Conservation (phyloP, 2,797 vertebrate species). For the Rhodeus uyekii region DNA sequence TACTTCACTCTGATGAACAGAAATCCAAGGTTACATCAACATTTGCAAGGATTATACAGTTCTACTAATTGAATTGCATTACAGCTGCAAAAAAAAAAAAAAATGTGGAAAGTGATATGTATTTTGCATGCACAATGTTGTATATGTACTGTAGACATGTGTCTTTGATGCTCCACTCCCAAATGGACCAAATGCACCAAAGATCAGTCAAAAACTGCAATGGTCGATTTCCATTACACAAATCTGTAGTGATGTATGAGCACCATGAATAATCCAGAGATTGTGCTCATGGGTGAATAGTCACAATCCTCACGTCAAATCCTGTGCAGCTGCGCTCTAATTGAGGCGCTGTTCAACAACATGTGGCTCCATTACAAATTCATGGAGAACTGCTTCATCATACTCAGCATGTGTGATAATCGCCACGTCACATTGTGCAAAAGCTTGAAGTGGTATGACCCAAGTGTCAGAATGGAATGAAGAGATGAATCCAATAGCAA, state of each 20-base stretch:
- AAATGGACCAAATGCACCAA: not conserved
- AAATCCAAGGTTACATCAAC: not conserved
- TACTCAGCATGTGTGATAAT: conserved; percentile 1
- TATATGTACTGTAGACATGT: not conserved
- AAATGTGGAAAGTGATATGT: not conserved
- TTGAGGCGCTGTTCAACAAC: conserved; percentile 4
- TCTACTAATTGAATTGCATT: not conserved
- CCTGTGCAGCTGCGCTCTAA: conserved; percentile 12
- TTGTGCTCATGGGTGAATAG: conserved; percentile 6
- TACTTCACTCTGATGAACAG: not conserved
- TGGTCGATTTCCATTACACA: not conserved
- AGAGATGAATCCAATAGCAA: no score
- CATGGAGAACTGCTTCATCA: conserved; percentile 23
- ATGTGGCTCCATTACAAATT: conserved; percentile 32
- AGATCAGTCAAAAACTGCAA: not conserved
- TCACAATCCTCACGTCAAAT: not conserved
- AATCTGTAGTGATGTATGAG: conserved; percentile 1
- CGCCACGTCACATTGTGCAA: not conserved
- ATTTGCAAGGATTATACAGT: not conserved
- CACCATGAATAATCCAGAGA: conserved; percentile 15
- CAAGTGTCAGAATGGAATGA: no score
- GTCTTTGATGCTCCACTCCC: not conserved
- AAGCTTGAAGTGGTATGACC: not conserved
- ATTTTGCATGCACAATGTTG: not conserved
- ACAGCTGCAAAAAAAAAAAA: not conserved